Percentiles rank a stretch among this genome's conserved stretches.
These are phyloP conservation scores for Aythya fuligula DNA, from an alignment of 2,797 vertebrate species.

Conservation along the genomic window DNA sequence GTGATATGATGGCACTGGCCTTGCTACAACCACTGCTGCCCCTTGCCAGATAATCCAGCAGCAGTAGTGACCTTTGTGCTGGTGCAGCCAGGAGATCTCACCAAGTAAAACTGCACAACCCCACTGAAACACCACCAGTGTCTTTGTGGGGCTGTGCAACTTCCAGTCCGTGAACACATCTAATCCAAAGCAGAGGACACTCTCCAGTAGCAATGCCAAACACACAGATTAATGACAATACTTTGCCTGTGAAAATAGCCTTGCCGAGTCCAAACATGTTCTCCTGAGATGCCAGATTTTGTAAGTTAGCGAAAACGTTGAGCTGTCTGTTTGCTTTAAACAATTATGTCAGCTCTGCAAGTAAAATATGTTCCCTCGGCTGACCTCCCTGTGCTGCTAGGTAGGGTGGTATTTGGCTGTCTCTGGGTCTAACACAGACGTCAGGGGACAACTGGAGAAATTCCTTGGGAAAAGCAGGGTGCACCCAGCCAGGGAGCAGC, in stretches of 20 bases:
- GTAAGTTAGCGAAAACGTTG: slow-evolving; percentile 59
- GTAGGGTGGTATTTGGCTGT: slow-evolving; percentile 3
- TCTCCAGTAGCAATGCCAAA: slow-evolving; percentile 54
- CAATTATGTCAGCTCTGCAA: slow-evolving; percentile 48
- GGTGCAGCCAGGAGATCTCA: slow-evolving; percentile 39
- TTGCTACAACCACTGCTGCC: neutral
- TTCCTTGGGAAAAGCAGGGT: neutral
- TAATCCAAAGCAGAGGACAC: slow-evolving; percentile 7
- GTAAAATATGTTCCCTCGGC: slow-evolving; percentile 29
- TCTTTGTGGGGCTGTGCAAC: neutral
- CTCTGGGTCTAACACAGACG: slow-evolving; percentile 1
- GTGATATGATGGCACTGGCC: slow-evolving; percentile 47
- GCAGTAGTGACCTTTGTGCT: slow-evolving; percentile 39
- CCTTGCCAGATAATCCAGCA: neutral
- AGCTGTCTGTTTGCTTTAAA: slow-evolving; percentile 62
- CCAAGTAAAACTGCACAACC: neutral
- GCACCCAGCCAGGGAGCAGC: neutral
- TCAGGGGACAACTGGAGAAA: slow-evolving; percentile 31
- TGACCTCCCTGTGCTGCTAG: slow-evolving; percentile 27
- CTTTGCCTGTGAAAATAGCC: slow-evolving; percentile 34
- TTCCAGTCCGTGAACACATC: slow-evolving; percentile 42
- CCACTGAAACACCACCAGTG: neutral
- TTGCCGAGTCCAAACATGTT: slow-evolving; percentile 57
- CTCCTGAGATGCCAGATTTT: slow-evolving; percentile 41
- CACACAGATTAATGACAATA: slow-evolving; percentile 30